A percentile compares a stretch with the other conserved stretches of the same genome.
Evolutionary conservation across 2,888 invertebrate genomes (phyloP).

Genomic region (Drosophila birchii): DNA sequence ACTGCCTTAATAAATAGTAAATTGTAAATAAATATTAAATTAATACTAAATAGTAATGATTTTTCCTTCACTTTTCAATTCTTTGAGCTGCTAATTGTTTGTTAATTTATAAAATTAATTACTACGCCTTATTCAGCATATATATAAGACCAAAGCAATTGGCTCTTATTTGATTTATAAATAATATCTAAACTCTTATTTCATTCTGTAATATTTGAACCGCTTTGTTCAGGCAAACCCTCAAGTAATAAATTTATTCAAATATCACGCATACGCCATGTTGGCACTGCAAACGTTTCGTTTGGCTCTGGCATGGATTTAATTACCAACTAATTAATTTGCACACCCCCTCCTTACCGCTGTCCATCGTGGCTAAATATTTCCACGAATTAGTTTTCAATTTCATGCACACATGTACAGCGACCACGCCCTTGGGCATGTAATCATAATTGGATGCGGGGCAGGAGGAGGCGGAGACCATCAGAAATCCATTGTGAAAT

Average conservation of each 20-base stretch:
- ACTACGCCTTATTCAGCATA: no score
- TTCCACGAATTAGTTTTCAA: constrained; percentile 42
- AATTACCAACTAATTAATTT: constrained; percentile 59
- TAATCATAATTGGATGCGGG: constrained; percentile 4
- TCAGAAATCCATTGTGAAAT: constrained; percentile 30
- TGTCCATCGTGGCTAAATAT: constrained; percentile 17
- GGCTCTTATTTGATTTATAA: not conserved
- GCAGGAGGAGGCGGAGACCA: not conserved
- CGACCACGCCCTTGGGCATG: constrained; percentile 16
- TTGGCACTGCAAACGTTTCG: not conserved
- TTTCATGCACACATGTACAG: constrained; percentile 22
- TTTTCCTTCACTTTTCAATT: no score
- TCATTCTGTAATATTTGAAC: not conserved
- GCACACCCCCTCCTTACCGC: constrained; percentile 19
- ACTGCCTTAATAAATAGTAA: not conserved
- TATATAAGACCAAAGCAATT: no score
- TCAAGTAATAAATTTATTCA: not conserved
- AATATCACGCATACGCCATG: constrained; percentile 51
- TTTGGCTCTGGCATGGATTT: constrained; percentile 25
- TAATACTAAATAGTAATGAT: no score
- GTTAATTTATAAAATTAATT: not conserved
- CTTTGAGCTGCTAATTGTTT: not conserved
- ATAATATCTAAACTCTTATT: not conserved
- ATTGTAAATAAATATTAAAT: no score
- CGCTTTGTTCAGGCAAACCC: not conserved